Evolutionary conservation across 1,140 invertebrate species (phyloP).

Genomic region (Polypedilum vanderplanki): DNA sequence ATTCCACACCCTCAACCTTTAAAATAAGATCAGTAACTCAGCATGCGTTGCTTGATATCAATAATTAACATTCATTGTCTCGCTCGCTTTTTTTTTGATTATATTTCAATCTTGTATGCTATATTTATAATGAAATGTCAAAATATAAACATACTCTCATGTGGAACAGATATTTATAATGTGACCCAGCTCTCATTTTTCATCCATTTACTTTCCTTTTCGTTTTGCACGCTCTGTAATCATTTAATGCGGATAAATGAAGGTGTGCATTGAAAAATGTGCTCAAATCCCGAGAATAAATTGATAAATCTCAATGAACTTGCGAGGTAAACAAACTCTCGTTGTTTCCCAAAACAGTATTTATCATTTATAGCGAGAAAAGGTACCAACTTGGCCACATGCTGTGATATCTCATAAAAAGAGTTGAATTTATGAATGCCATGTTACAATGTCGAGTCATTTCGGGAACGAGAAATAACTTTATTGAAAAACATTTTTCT

Average conservation of each 20-base stretch:
- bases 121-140: neutral
- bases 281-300: neutral
- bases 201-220: neutral
- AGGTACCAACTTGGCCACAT: neutral
- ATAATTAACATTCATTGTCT: slow-evolving; percentile 14
- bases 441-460: neutral
- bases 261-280: too few relatives aligned
- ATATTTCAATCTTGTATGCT: neutral
- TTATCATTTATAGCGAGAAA: too few relatives aligned
- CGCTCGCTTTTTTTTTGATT: too few relatives aligned
- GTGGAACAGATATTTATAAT: neutral
- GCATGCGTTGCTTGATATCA: neutral
- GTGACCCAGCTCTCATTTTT: neutral
- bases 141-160: neutral
- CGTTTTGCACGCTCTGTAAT: neutral
- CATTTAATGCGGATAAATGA: neutral
- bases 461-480: neutral
- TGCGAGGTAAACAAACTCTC: neutral
- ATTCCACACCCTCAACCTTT: too few relatives aligned
- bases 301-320: slow-evolving; percentile 1
- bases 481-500: neutral
- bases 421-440: neutral
- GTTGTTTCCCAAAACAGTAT: too few relatives aligned
- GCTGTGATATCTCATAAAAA: neutral
- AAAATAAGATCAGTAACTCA: neutral